phyloP scores from a whole-genome alignment of 2,888 invertebrate species.

The Caenorhabditis drosophilae region DNA sequence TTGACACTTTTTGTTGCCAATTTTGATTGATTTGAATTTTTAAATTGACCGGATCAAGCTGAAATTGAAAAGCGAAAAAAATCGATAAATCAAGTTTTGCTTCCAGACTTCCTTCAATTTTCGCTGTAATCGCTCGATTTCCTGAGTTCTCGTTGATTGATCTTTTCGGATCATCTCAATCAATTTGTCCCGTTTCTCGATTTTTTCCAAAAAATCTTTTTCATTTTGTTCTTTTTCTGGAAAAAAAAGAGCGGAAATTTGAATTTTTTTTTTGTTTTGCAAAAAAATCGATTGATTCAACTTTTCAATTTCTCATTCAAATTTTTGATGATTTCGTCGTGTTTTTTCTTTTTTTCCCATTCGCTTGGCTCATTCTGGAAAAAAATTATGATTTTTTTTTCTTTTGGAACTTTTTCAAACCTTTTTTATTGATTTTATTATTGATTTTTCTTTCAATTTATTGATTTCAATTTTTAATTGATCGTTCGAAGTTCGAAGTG shows the following conservation, averaged over 20 bases:
- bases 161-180: constrained; percentile 31
- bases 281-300: background rate
- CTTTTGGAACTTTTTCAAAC: background rate
- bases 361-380: constrained; percentile 31
- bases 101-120: constrained; percentile 15
- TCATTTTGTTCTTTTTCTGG: constrained; percentile 24
- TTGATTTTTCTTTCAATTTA: constrained; percentile 17
- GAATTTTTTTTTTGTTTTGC: background rate
- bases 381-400: background rate
- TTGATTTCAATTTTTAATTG: constrained; percentile 32
- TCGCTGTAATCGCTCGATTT: constrained; percentile 28
- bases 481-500: constrained; percentile 17
- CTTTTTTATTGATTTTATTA: constrained; percentile 9
- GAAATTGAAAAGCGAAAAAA: background rate
- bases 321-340: constrained; percentile 14
- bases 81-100: background rate
- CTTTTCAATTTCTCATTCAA: constrained; percentile 16
- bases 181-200: constrained; percentile 26
- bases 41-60: constrained; percentile 13
- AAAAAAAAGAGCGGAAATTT: constrained; percentile 2
- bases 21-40: constrained; percentile 6
- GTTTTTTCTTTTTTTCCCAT: constrained; percentile 22
- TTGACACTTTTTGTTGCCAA: constrained; percentile 13
- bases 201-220: constrained; percentile 26
- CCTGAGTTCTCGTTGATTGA: constrained; percentile 14